Evolutionary conservation across 2,888 invertebrate genomes (phyloP).

Genomic region (Horisme vitalbata): DNA sequence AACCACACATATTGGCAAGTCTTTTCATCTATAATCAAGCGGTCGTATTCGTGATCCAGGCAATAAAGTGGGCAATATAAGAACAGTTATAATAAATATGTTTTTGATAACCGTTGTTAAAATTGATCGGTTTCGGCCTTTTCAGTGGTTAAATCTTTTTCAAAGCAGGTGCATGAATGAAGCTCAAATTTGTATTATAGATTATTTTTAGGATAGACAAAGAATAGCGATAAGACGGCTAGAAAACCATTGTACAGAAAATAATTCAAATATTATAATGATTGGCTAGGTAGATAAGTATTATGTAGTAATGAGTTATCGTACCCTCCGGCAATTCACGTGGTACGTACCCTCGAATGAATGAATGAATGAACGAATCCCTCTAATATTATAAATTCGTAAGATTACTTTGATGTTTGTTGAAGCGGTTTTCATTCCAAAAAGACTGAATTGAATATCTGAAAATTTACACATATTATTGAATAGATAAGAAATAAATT

Average conservation of each 20-base stretch:
- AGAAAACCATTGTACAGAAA: conserved; percentile 15
- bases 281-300: not conserved
- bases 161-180: no score
- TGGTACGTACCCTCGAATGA: no score
- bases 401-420: not conserved
- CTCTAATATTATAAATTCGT: conserved; percentile 3
- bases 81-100: conserved; percentile 8
- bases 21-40: conserved; percentile 11
- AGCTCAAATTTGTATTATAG: no score
- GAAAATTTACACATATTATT: no score
- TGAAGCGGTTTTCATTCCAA: not conserved
- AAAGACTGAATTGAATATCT: no score
- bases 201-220: no score
- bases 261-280: conserved; percentile 10
- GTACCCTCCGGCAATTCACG: conserved; percentile 25
- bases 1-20: conserved; percentile 23
- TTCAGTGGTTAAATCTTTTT: no score
- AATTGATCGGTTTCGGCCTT: no score
- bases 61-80: conserved; percentile 12
- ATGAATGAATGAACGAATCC: no score
- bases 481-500: no score
- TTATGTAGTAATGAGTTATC: conserved; percentile 1
- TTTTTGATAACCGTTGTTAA: conserved; percentile 3
- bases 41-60: conserved; percentile 10
- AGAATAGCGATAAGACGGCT: not conserved